Base-by-base conservation (phyloP, 2,113 vertebrate species). In the Platysternon megacephalum region DNA sequence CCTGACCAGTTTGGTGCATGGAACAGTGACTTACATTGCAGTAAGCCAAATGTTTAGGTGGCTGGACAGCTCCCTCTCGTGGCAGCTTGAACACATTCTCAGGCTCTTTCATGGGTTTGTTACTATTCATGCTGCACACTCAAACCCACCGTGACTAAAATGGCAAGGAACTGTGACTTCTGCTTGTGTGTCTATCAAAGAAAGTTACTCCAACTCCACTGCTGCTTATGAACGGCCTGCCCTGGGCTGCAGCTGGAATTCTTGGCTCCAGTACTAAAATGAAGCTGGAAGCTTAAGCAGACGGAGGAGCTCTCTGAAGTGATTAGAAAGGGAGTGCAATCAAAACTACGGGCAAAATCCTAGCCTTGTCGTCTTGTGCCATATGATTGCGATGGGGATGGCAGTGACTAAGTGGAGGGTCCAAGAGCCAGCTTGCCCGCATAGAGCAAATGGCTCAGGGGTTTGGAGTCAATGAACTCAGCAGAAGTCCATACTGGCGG, bases 61-160 rank as follows among this genome's bases (percentile, higher is more conserved):
- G 86, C 79, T 81, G 78, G 58, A 72, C 95, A 86, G 39, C 94
- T 91, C 97, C 96, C 91, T 93, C 97, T 97, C 91, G 90, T 84
- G 93, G 95, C 82, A 55, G 7, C 55, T 91, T 44, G 74, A 85
- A 10, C 46, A 44, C 13, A 11, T 44, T 88, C 28, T 1, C 51
- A 11, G 39, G 2, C 13, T 0, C 65, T n/a, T 44, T 3, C 5
- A 32, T 11, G 52, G 56, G 39, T 46, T 35, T 68, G 35, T n/a
- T 68, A 68, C 61, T n/a, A n/a, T 65, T 49, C 48, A 5, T 26
- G 72, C 74, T 46, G 56, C 14, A 44, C 0, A 21, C 17, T 16
- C 61, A 52, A 80, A 35, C 39, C 76, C 1, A 4, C 7, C 1
- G 7, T 56, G 9, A 39, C 12, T 11, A 10, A 82, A 79, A 52